A percentile compares a stretch with the other conserved stretches of the same genome.
Evolutionary conservation across 1,140 invertebrate genomes (phyloP).

Genomic region (Bicyclus anynana): DNA sequence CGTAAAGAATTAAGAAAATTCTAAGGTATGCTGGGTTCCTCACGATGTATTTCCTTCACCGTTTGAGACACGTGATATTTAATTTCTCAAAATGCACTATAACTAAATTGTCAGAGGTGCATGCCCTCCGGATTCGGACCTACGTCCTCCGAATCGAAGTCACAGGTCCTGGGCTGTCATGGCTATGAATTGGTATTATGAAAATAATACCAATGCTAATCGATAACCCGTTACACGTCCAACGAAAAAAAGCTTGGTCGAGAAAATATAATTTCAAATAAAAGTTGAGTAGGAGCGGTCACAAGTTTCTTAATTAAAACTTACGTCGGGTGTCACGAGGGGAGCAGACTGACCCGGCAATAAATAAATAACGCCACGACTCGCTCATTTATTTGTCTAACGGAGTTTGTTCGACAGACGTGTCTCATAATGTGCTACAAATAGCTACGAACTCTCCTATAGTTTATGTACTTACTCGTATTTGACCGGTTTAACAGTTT

Average conservation of each 20-base stretch:
- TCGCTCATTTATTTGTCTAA: conserved; percentile 70
- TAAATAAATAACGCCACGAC: conserved; percentile 68
- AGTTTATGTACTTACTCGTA: too few relatives aligned
- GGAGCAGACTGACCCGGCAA: conserved; percentile 68
- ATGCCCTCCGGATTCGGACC: too few relatives aligned
- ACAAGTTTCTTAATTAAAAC: conserved; percentile 77
- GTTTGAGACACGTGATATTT: too few relatives aligned
- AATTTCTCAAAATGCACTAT: too few relatives aligned
- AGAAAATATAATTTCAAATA: conserved; percentile 75
- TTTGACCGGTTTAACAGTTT: too few relatives aligned
- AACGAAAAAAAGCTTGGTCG: conserved; percentile 52
- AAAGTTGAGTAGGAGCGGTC: conserved; percentile 68
- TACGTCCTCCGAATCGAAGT: too few relatives aligned
- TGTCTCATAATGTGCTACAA: conserved; percentile 47
- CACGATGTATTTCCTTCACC: too few relatives aligned
- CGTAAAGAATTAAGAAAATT: too few relatives aligned
- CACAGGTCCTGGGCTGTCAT: too few relatives aligned
- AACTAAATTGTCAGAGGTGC: too few relatives aligned
- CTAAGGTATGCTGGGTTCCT: too few relatives aligned
- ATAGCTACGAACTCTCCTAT: conserved; percentile 8
- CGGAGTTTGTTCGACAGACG: conserved; percentile 63
- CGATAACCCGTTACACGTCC: conserved; percentile 44
- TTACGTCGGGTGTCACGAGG: conserved; percentile 65
- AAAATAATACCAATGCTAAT: not conserved
- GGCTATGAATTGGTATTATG: too few relatives aligned